phyloP scores from a whole-genome alignment of 2,888 invertebrate genomes.

The Yponomeuta plumbellus region DNA sequence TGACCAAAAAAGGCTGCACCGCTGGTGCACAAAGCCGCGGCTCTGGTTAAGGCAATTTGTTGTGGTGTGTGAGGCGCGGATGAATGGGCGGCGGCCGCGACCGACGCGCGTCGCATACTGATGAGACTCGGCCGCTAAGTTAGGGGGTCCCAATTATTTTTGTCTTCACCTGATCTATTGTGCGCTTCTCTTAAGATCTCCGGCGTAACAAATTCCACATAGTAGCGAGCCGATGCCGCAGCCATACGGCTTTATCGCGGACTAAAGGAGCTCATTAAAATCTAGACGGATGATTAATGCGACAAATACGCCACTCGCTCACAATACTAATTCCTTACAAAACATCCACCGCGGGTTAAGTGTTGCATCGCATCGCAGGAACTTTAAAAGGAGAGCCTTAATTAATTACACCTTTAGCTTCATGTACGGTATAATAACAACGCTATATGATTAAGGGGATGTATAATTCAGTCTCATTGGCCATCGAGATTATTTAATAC shows the following conservation, averaged over 20 bases:
- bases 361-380: neutral
- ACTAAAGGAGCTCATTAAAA: neutral
- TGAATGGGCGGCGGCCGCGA: slow-evolving; percentile 42
- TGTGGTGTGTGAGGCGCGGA: slow-evolving; percentile 52
- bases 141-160: slow-evolving; percentile 45
- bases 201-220: slow-evolving; percentile 23
- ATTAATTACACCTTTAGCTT: slow-evolving; percentile 20
- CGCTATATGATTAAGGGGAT: slow-evolving; percentile 38
- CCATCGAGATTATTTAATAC: slow-evolving; percentile 54
- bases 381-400: slow-evolving; percentile 13
- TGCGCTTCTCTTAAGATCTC: slow-evolving; percentile 29
- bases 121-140: slow-evolving; percentile 34
- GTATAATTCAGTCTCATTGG: slow-evolving; percentile 56
- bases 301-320: neutral
- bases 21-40: slow-evolving; percentile 43
- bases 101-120: slow-evolving; percentile 47
- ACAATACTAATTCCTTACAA: slow-evolving; percentile 14
- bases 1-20: slow-evolving; percentile 45
- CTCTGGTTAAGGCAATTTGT: slow-evolving; percentile 58
- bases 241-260: slow-evolving; percentile 8
- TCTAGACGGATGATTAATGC: slow-evolving; percentile 12
- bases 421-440: slow-evolving; percentile 18
- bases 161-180: slow-evolving; percentile 36
- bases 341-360: slow-evolving; percentile 1
- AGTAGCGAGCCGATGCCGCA: slow-evolving; percentile 8